These are phyloP conservation scores for Penaeus chinensis DNA, from an alignment of 1,140 invertebrate species.

Conservation along the genomic window DNA sequence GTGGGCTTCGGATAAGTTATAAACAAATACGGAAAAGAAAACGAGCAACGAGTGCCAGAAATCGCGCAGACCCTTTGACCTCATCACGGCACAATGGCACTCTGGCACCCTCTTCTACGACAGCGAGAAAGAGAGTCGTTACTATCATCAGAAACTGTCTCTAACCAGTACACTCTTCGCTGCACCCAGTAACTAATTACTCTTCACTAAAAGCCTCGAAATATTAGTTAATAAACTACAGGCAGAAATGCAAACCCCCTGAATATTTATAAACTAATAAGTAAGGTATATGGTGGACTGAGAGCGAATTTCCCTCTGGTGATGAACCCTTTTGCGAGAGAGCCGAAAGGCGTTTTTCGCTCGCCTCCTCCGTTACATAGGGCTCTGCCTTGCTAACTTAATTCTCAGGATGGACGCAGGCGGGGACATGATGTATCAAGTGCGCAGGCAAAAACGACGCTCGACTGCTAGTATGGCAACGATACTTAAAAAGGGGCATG, in stretches of 20 bases:
- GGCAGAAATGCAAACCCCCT: slow-evolving; percentile 15
- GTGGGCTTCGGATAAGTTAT: too few relatives aligned
- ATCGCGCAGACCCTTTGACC: too few relatives aligned
- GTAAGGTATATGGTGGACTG: slow-evolving; percentile 32
- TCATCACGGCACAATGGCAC: too few relatives aligned
- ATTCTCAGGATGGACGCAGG: slow-evolving; percentile 20
- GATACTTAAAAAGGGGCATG: too few relatives aligned
- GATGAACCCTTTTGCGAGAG: background rate
- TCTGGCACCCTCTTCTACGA: too few relatives aligned
- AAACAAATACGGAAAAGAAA: too few relatives aligned
- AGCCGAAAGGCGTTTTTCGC: background rate
- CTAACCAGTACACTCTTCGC: too few relatives aligned
- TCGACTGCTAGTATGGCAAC: too few relatives aligned
- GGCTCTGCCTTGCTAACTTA: slow-evolving; percentile 38
- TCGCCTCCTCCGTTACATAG: background rate
- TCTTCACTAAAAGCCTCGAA: slow-evolving; percentile 18
- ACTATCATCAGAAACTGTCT: too few relatives aligned
- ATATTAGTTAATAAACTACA: slow-evolving; percentile 32
- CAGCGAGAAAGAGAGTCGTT: too few relatives aligned
- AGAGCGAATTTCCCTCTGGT: background rate
- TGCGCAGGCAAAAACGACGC: background rate
- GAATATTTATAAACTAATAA: slow-evolving; percentile 43
- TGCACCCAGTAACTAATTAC: background rate
- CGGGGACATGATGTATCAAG: background rate
- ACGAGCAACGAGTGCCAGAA: too few relatives aligned